Conservation (phyloP, 2,113 vertebrate species). For the Narcine bancroftii region DNA sequence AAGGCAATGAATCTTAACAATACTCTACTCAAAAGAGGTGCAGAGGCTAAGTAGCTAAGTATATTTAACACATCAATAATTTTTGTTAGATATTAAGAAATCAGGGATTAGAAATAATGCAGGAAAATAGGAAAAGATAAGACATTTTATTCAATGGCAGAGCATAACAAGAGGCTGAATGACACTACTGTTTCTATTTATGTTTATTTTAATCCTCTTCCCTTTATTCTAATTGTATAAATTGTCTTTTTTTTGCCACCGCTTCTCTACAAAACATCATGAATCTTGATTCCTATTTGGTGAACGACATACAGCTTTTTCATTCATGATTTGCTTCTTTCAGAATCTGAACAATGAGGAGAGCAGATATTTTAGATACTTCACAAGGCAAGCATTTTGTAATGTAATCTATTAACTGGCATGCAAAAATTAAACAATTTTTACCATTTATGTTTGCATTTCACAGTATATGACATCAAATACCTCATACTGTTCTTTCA, state of each 20-base stretch:
- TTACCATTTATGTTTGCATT: not conserved
- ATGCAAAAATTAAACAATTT: not conserved
- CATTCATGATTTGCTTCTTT: not conserved
- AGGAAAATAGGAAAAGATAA: no score
- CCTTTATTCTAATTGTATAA: not conserved
- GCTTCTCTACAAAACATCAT: not conserved
- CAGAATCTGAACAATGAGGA: not conserved
- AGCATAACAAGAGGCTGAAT: no score
- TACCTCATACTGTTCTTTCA: slow-evolving; percentile 83
- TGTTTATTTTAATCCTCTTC: not conserved
- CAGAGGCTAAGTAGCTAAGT: no score
- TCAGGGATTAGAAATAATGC: no score
- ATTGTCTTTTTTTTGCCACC: not conserved
- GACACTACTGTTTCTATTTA: not conserved
- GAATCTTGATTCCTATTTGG: not conserved
- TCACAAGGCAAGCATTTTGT: not conserved
- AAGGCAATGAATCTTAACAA: no score
- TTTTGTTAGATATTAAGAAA: no score
- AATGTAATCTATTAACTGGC: not conserved
- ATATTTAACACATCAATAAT: no score
- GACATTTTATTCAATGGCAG: no score
- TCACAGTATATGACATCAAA: not conserved
- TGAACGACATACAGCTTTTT: not conserved
- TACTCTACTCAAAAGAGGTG: no score
- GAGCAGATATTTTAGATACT: not conserved